Conservation (phyloP, 1,140 invertebrate genomes). For the Thaumetopoea pityocampa region DNA sequence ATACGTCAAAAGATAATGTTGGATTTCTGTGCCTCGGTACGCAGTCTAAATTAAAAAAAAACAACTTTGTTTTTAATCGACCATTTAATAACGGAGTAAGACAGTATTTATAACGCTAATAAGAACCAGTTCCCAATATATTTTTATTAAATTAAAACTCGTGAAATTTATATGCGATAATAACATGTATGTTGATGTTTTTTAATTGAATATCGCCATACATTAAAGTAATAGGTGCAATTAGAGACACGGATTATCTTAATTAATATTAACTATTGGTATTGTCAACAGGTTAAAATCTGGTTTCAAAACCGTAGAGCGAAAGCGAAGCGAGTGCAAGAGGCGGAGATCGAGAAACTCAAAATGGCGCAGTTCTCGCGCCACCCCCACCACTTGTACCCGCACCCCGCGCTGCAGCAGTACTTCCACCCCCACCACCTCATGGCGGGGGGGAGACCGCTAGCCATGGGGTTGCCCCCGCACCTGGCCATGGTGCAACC, state of each 20-base stretch:
- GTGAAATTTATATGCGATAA: neutral
- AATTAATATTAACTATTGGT: no score
- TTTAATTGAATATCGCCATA: no score
- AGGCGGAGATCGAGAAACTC: conserved; percentile 94
- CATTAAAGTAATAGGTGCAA: no score
- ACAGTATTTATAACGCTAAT: no score
- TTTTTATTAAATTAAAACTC: neutral
- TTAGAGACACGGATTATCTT: no score
- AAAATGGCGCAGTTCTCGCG: conserved; percentile 82
- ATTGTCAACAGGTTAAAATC: conserved; percentile 89
- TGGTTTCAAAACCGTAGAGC: conserved; percentile 98
- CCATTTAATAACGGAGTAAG: no score
- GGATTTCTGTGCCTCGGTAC: no score
- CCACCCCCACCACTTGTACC: conserved; percentile 69
- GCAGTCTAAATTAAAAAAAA: no score
- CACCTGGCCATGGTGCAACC: conserved; percentile 63
- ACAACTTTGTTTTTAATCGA: no score
- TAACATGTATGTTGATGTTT: conserved; percentile 7
- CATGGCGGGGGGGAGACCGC: conserved; percentile 54
- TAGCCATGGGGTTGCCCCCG: conserved; percentile 57
- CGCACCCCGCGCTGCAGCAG: conserved; percentile 65
- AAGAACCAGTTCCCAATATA: neutral
- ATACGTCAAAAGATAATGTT: no score
- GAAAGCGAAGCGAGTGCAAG: conserved; percentile 95
- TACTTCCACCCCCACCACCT: conserved; percentile 67